These are phyloP conservation scores for Cercopithecus mona DNA, from an alignment of 2,113 vertebrate species.

Conservation along the genomic window DNA sequence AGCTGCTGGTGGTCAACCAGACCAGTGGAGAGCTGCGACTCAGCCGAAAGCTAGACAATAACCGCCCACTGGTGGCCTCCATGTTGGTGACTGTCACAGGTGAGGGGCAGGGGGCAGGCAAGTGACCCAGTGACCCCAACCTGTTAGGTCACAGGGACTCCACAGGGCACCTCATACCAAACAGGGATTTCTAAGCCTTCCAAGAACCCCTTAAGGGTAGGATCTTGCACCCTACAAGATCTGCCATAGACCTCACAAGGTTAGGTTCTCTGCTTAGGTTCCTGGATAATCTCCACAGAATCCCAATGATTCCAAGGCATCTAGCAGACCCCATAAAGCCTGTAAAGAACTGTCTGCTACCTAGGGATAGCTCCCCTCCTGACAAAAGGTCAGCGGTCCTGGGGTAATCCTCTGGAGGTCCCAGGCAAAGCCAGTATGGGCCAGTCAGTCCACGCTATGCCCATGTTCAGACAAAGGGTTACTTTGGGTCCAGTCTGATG, in stretches of 20 bases:
- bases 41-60: slow-evolving; percentile 98
- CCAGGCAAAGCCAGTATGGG: not conserved
- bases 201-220: not conserved
- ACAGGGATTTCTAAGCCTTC: not conserved
- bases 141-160: not conserved
- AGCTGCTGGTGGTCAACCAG: slow-evolving; percentile 96
- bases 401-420: not conserved
- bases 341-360: not conserved
- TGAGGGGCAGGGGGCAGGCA: slow-evolving; percentile 81
- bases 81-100: slow-evolving; percentile 98
- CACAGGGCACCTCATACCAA: not conserved
- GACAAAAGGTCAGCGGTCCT: not conserved
- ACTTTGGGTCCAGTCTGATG: not conserved
- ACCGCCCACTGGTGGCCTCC: slow-evolving; percentile 95
- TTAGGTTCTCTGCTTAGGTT: slow-evolving; percentile 4
- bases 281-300: slow-evolving; percentile 5
- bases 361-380: not conserved
- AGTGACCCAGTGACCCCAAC: not conserved
- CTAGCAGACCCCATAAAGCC: not conserved
- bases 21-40: slow-evolving; percentile 96
- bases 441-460: not conserved
- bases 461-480: not conserved
- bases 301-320: not conserved
- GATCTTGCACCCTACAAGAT: not conserved
- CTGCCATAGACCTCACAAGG: not conserved